Evolutionary conservation across 2,888 invertebrate genomes (phyloP).

Genomic region (Lithodes maja): DNA sequence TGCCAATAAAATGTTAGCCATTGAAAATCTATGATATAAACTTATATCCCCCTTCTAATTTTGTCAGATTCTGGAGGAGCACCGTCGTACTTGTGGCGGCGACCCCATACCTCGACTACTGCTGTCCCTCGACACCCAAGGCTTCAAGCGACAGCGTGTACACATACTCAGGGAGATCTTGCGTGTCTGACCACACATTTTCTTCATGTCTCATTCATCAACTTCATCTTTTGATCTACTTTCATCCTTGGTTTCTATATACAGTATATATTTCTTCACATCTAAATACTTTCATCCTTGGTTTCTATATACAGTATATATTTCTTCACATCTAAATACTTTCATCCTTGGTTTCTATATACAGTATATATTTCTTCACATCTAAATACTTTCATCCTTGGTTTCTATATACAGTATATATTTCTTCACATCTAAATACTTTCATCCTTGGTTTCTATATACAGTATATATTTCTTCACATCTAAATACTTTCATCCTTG

Average conservation of each 20-base stretch:
- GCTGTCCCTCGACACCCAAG: slow-evolving; percentile 28
- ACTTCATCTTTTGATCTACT: neutral
- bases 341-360: no score
- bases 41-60: no score
- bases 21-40: no score
- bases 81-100: neutral
- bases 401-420: no score
- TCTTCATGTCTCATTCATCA: neutral
- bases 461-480: neutral
- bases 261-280: neutral
- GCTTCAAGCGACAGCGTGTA: slow-evolving; percentile 36
- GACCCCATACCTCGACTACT: slow-evolving; percentile 18
- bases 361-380: neutral
- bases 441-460: no score
- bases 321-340: neutral
- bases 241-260: neutral
- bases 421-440: neutral
- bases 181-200: neutral
- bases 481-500: neutral
- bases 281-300: no score
- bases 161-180: slow-evolving; percentile 29
- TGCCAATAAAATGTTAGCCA: no score
- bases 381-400: no score
- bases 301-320: no score
- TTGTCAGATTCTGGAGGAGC: neutral